Evolutionary conservation across 2,113 vertebrate species (phyloP).

Genomic region (Cervus canadensis): DNA sequence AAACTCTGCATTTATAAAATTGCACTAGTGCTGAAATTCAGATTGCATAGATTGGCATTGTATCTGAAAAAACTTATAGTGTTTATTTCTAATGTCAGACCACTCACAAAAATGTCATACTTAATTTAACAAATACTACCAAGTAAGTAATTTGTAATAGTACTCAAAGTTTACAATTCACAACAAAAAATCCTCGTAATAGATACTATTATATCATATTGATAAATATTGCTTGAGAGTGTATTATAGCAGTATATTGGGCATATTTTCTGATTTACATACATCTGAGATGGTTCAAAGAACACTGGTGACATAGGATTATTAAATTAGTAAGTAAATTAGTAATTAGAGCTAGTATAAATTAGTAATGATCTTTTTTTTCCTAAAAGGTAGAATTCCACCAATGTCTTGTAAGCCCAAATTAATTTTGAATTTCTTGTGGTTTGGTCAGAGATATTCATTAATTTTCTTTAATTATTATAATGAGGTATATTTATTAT

Average conservation of each 20-base stretch:
- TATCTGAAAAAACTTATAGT: constrained; percentile 23
- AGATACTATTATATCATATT: background rate
- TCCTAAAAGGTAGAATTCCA: constrained; percentile 16
- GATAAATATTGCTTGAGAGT: constrained; percentile 13
- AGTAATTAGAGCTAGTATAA: constrained; percentile 41
- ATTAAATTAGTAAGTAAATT: constrained; percentile 51
- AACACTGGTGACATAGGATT: constrained; percentile 8
- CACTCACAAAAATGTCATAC: background rate
- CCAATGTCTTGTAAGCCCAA: constrained; percentile 14
- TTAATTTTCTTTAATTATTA: constrained; percentile 21
- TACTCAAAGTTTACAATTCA: constrained; percentile 16
- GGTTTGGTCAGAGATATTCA: constrained; percentile 15
- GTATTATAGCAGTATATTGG: background rate
- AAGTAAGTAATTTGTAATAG: constrained; percentile 9
- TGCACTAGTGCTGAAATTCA: constrained; percentile 48
- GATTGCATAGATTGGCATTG: background rate
- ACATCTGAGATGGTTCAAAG: constrained; percentile 41
- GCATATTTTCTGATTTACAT: constrained; percentile 30
- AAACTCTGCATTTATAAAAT: constrained; percentile 6
- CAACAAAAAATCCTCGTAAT: background rate
- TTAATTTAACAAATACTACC: constrained; percentile 43
- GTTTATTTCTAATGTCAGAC: background rate
- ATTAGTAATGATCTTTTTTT: constrained; percentile 47
- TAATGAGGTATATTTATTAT: constrained; percentile 13
- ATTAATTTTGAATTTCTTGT: constrained; percentile 31